phyloP scores from a whole-genome alignment of 2,113 vertebrate genomes.

The Fukomys damarensis region DNA sequence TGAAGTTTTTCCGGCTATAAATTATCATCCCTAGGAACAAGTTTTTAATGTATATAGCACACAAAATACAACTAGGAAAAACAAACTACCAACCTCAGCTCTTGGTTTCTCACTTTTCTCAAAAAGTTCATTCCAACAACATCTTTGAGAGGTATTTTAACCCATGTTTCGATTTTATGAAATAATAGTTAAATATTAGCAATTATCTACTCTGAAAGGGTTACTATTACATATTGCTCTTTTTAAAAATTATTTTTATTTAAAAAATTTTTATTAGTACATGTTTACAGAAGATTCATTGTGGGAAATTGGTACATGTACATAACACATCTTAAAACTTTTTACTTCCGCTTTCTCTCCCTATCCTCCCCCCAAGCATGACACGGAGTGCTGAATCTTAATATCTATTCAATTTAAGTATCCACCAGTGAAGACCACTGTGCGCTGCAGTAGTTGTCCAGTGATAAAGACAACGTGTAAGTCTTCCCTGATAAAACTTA shows the following conservation, averaged over 20 bases:
- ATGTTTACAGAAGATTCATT: neutral
- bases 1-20: neutral
- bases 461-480: neutral
- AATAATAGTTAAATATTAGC: neutral
- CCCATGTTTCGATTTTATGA: conserved; percentile 3
- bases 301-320: neutral
- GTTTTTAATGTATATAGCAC: neutral
- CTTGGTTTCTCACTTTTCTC: conserved; percentile 14
- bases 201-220: neutral
- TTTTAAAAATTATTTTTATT: neutral
- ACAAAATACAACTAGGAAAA: neutral
- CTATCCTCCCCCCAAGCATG: neutral
- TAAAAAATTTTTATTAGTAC: neutral
- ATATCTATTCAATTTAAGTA: neutral
- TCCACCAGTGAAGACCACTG: neutral
- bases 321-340: neutral
- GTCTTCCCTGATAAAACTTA: neutral
- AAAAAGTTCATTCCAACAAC: conserved; percentile 42
- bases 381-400: neutral
- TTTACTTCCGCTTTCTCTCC: neutral
- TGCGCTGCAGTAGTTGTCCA: neutral
- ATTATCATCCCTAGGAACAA: neutral
- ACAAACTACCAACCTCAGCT: neutral
- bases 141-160: conserved; percentile 20
- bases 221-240: neutral